These are phyloP conservation scores for Orientallactaga bullata DNA, from an alignment of 2,113 vertebrate genomes.

Conservation along the genomic window DNA sequence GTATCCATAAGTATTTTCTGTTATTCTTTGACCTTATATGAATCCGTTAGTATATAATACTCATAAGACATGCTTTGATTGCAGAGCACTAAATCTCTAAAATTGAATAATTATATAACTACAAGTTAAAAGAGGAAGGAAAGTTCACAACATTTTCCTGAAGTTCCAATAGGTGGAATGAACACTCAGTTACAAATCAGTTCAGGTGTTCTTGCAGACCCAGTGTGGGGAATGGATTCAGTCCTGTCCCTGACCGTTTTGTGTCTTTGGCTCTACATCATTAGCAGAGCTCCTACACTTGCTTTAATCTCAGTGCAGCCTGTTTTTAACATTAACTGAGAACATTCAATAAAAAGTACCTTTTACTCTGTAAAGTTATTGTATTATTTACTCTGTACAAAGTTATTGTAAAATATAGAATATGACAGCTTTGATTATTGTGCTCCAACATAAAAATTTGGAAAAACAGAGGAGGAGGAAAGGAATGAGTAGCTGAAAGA, in stretches of 20 bases:
- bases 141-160: neutral
- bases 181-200: neutral
- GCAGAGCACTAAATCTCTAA: neutral
- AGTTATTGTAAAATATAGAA: neutral
- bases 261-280: neutral
- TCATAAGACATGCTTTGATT: neutral
- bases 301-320: neutral
- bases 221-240: neutral
- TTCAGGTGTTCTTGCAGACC: neutral
- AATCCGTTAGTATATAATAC: neutral
- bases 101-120: neutral
- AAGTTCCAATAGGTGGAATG: neutral
- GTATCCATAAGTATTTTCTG: neutral
- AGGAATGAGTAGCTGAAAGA: neutral
- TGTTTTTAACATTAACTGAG: constrained; percentile 34
- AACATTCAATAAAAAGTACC: neutral
- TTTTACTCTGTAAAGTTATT: constrained; percentile 12
- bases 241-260: neutral
- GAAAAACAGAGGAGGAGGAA: neutral
- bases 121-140: neutral
- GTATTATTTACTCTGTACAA: too few species aligned
- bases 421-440: neutral
- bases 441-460: neutral
- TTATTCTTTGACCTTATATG: neutral
- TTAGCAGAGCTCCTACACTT: neutral